Conservation (phyloP, 2,113 vertebrate genomes). For the Hylia prasina region DNA sequence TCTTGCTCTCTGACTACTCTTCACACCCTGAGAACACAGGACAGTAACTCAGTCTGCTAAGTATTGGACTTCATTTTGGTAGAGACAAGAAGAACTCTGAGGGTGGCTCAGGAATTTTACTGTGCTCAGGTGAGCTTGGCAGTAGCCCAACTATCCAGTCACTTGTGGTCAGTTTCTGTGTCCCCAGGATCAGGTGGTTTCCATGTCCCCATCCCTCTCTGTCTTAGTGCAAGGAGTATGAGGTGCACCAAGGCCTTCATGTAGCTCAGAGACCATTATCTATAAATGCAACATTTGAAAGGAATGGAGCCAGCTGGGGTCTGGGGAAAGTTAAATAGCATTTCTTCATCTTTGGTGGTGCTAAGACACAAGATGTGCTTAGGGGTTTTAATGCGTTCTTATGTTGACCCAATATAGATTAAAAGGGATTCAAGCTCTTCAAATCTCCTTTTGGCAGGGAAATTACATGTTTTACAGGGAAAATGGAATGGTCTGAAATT, state of each 20-base stretch:
- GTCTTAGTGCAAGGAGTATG: not conserved
- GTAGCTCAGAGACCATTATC: not conserved
- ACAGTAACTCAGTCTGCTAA: not conserved
- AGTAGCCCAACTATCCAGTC: not conserved
- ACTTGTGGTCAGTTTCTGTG: not conserved
- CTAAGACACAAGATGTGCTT: not conserved
- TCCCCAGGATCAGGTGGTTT: not conserved
- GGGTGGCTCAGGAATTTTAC: not conserved
- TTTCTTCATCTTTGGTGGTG: not conserved
- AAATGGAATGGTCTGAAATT: not conserved
- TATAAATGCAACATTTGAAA: not conserved
- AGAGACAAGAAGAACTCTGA: not conserved
- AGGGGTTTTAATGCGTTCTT: not conserved
- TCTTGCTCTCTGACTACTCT: not conserved
- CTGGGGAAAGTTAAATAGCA: not conserved
- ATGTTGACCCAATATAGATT: not conserved
- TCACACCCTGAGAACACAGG: accelerated
- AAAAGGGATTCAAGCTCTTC: not conserved
- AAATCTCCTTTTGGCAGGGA: not conserved
- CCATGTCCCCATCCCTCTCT: not conserved
- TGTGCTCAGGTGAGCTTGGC: not conserved
- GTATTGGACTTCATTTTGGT: not conserved
- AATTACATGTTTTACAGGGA: not conserved
- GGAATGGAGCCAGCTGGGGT: not conserved
- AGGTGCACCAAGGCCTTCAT: not conserved